phyloP scores from a whole-genome alignment of 2,888 invertebrate species.

The Molorchus minor region DNA sequence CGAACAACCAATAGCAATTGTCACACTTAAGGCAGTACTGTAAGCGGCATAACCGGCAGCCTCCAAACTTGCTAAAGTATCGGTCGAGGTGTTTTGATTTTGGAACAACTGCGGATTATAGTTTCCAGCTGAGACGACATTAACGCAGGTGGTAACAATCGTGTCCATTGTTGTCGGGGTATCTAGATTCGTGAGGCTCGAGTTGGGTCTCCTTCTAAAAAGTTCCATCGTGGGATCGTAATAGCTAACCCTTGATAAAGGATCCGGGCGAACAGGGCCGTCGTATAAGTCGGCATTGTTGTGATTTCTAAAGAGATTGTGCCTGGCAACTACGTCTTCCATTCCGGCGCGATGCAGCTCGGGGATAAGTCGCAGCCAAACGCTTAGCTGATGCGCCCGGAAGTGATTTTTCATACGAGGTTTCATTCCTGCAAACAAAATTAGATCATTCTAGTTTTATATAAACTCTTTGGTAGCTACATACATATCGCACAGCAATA shows the following conservation, averaged over 20 bases:
- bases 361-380: constrained; percentile 94
- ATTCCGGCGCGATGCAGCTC: constrained; percentile 88
- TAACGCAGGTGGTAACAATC: constrained; percentile 76
- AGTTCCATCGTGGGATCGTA: constrained; percentile 72
- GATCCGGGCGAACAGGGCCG: constrained; percentile 86
- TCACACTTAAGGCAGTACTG: constrained; percentile 79
- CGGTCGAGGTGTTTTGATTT: constrained; percentile 72
- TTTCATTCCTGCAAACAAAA: constrained; percentile 78
- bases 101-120: constrained; percentile 67
- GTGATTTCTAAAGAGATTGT: constrained; percentile 90
- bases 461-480: too few species aligned
- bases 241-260: constrained; percentile 73
- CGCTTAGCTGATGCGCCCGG: constrained; percentile 92
- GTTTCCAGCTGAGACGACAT: constrained; percentile 63
- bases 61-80: constrained; percentile 81
- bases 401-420: constrained; percentile 93
- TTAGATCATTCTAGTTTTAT: too few species aligned
- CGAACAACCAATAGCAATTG: constrained; percentile 84
- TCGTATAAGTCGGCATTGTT: constrained; percentile 90
- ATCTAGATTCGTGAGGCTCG: constrained; percentile 70
- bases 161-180: constrained; percentile 76
- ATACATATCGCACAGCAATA: too few species aligned
- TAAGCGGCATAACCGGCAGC: constrained; percentile 81
- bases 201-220: constrained; percentile 67
- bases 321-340: constrained; percentile 86